These are phyloP conservation scores for Nothobranchius furzeri DNA, from an alignment of 2,113 vertebrate species.

Conservation along the genomic window DNA sequence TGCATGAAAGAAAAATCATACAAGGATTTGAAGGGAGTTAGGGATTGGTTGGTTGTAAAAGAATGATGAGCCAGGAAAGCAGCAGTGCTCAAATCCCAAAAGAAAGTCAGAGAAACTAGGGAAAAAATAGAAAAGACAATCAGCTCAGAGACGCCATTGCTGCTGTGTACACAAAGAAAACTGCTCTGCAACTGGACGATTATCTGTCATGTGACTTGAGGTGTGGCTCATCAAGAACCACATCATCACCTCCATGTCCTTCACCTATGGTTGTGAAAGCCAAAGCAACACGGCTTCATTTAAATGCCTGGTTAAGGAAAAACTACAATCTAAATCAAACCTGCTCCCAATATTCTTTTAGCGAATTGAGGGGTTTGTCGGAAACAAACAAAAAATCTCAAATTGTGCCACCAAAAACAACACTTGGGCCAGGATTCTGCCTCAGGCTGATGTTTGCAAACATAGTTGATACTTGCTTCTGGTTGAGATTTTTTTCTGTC, in stretches of 20 bases:
- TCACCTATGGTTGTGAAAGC: slow-evolving; percentile 8
- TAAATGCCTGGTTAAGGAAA: neutral
- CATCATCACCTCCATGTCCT: slow-evolving; percentile 21
- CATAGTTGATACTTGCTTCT: neutral
- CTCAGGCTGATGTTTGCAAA: neutral
- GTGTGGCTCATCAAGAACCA: slow-evolving; percentile 29
- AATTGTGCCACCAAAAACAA: neutral
- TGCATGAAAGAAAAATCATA: neutral
- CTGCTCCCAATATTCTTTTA: neutral
- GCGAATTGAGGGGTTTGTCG: neutral
- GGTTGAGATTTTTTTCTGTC: slow-evolving; percentile 28
- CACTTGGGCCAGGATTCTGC: neutral
- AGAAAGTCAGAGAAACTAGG: slow-evolving; percentile 3
- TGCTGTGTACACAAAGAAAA: slow-evolving; percentile 19
- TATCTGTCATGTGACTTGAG: slow-evolving; percentile 21
- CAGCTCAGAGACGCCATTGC: neutral
- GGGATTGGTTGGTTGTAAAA: too few species aligned
- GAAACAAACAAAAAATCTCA: neutral
- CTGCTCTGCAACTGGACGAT: too few species aligned
- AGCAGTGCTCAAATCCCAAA: slow-evolving; percentile 7
- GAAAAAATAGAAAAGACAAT: slow-evolving; percentile 9
- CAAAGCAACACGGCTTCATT: neutral
- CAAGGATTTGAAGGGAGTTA: neutral
- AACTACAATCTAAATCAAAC: neutral
- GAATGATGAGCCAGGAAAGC: neutral